Conservation (phyloP, 2,888 invertebrate genomes). For the Piscicola geometra region DNA sequence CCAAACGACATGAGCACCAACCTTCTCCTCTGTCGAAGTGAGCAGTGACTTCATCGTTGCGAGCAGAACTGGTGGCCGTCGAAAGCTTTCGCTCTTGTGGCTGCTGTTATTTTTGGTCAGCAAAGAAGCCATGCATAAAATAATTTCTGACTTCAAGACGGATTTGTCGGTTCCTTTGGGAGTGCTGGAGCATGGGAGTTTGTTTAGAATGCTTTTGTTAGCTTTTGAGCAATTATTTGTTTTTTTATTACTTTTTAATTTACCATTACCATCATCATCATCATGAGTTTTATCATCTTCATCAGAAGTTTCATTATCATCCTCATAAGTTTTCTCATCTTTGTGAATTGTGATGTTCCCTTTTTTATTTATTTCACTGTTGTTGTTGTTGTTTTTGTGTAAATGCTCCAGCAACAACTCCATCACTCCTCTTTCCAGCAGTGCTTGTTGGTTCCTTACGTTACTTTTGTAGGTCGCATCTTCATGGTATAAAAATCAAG, state of each 20-base stretch:
- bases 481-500: too few relatives aligned
- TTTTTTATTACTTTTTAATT: too few relatives aligned
- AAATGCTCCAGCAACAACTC: not conserved
- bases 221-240: too few relatives aligned
- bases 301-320: not conserved
- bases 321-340: not conserved
- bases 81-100: not conserved
- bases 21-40: too few relatives aligned
- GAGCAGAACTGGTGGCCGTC: too few relatives aligned
- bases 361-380: not conserved
- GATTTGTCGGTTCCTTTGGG: too few relatives aligned
- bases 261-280: too few relatives aligned
- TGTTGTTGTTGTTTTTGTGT: not conserved
- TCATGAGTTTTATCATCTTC: not conserved
- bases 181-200: too few relatives aligned
- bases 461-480: not conserved
- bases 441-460: not conserved
- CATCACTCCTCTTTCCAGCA: conserved; percentile 1
- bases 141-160: not conserved
- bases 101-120: not conserved
- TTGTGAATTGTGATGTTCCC: not conserved
- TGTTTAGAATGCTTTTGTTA: too few relatives aligned
- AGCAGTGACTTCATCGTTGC: too few relatives aligned
- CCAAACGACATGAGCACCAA: too few relatives aligned
- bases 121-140: not conserved